Conservation (phyloP, 2,113 vertebrate genomes). For the Zapornia atra region DNA sequence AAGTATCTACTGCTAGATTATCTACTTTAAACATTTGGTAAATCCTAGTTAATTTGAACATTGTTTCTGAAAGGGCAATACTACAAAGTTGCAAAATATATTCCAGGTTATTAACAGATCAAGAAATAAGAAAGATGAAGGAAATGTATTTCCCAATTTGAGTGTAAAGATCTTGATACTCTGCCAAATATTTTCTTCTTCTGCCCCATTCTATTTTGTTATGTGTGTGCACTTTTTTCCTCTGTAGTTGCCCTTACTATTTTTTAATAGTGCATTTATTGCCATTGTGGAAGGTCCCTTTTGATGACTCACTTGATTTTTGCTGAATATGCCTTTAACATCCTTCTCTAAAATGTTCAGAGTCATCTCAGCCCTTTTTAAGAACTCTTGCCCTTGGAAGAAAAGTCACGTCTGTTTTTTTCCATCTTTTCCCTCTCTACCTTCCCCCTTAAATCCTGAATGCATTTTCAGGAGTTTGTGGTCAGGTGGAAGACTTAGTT, state of each 20-base stretch:
- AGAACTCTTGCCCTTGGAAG: background rate
- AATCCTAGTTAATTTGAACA: background rate
- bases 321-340: background rate
- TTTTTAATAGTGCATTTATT: background rate
- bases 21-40: background rate
- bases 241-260: background rate
- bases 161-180: background rate
- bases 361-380: background rate
- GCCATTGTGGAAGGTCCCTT: background rate
- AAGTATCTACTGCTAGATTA: constrained; percentile 9
- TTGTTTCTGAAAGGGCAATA: background rate
- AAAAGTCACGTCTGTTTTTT: background rate
- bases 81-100: background rate
- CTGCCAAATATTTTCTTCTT: background rate
- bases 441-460: background rate
- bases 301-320: background rate
- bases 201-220: background rate
- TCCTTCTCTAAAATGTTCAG: background rate
- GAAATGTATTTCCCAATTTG: background rate
- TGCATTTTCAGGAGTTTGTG: background rate
- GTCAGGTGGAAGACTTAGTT: background rate
- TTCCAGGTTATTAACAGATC: background rate
- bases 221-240: background rate
- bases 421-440: rapidly evolving
- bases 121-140: background rate